Evolutionary conservation across 2,113 vertebrate genomes (phyloP), one percentile per base, ranked within the genome.

Genomic region (Eolophus roseicapilla): DNA sequence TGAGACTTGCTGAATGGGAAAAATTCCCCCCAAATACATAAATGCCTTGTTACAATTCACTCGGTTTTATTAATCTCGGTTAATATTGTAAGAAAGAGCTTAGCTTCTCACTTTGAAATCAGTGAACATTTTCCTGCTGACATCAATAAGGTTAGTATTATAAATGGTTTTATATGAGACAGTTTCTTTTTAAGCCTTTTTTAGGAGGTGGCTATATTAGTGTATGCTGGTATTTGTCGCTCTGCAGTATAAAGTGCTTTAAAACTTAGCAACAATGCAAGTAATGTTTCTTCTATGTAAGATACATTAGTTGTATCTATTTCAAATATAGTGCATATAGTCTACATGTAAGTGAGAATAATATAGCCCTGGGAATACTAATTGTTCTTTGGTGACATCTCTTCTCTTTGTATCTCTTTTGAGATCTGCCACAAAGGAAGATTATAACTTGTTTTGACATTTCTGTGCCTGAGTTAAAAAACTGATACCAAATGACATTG

Each of bases 51-150:
- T 94, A 89, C 55, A 90, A 92, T 91, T 89, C 39, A 86, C 93
- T 94, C 92, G 59, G 39, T 86, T 96, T 92, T 96, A 88, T 95
- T 95, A 94, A 89, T 93, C 73, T 73, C 39, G 17, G 59, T 92
- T 95, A 92, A 69, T 88, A 73, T 29, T 35, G 31, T 63, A 83
- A 77, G 59, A 83, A 93, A 83, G 46, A 46, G 44, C 62, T 91
- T 73, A 92, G n/a, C 46, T 71, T 88, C 68, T 70, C 46, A 39
- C 35, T 88, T 92, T 46, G 67, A 88, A 94, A 92, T 64, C 39
- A 82, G 50, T 86, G 55, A 74, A 44, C 6, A 2, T 88, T 91
- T 89, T 84, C 52, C 35, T 86, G 55, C 64, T 86, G 88, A 50
- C 55, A 43, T 52, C 44, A 70, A 29, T 86, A 77, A 74, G 49